phyloP scores from a whole-genome alignment of 2,113 vertebrate species.

The Centropristis striata region DNA sequence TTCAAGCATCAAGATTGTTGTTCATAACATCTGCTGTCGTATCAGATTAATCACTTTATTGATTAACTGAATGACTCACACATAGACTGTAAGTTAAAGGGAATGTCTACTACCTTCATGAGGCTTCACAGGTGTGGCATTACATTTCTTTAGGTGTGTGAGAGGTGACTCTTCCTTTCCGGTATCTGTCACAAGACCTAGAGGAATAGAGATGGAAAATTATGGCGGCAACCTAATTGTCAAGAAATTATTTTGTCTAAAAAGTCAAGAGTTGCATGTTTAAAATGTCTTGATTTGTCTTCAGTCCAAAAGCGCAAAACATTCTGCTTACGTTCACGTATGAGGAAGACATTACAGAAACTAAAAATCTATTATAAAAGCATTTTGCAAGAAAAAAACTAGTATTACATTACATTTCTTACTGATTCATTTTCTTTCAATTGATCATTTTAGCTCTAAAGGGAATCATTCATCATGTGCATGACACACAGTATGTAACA shows the following conservation, averaged over 20 bases:
- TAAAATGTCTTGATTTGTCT: neutral
- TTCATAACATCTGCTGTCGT: neutral
- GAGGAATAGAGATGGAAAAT: slow-evolving; percentile 9
- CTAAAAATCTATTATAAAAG: neutral
- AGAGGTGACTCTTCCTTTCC: slow-evolving; percentile 77
- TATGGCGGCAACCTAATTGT: neutral
- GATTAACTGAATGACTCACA: neutral
- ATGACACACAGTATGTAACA: neutral
- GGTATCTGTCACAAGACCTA: slow-evolving; percentile 82
- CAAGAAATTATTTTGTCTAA: neutral
- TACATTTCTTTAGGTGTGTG: slow-evolving; percentile 75
- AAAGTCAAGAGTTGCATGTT: too few species aligned
- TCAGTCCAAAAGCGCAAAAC: neutral
- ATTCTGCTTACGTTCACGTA: neutral
- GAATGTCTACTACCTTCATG: slow-evolving; percentile 76
- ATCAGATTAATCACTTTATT: neutral
- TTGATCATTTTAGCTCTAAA: neutral
- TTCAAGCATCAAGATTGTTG: neutral
- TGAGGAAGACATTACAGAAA: neutral
- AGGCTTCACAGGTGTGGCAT: slow-evolving; percentile 83
- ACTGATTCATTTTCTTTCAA: too few species aligned
- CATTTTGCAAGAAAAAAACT: neutral
- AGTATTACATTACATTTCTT: too few species aligned
- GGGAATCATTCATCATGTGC: neutral
- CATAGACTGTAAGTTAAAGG: neutral